Evolutionary conservation across 2,888 invertebrate species (phyloP).

Genomic region (Bruchidius siliquastri): DNA sequence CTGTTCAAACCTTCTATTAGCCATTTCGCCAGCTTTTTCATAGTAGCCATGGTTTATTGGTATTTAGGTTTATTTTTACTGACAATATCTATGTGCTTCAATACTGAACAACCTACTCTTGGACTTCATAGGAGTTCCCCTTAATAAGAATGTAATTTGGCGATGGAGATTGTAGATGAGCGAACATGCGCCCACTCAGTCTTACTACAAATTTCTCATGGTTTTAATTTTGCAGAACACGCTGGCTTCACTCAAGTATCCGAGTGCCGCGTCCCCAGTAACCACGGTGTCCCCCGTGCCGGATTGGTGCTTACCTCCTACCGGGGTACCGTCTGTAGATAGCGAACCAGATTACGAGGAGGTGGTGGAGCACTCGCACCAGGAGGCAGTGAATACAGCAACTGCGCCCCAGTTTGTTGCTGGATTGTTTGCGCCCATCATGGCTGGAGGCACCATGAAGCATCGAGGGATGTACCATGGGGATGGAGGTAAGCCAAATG

Average conservation of each 20-base stretch:
- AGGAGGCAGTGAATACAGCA: conserved; percentile 24
- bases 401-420: conserved; percentile 22
- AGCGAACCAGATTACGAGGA: conserved; percentile 32
- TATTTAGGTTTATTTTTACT: too few relatives aligned
- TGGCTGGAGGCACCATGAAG: background rate
- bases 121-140: too few relatives aligned
- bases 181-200: too few relatives aligned
- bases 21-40: too few relatives aligned
- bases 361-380: conserved; percentile 42
- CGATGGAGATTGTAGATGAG: too few relatives aligned
- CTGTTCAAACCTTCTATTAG: too few relatives aligned
- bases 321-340: conserved; percentile 35
- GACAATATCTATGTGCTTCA: too few relatives aligned
- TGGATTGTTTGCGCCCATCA: background rate
- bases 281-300: conserved; percentile 18
- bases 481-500: background rate
- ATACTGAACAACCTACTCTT: too few relatives aligned
- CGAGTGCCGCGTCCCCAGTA: conserved; percentile 32
- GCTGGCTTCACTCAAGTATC: conserved; percentile 42
- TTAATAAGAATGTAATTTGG: too few relatives aligned
- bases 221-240: too few relatives aligned
- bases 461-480: background rate
- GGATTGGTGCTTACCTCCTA: conserved; percentile 36
- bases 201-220: too few relatives aligned
- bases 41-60: too few relatives aligned